These are phyloP conservation scores for Meleagris gallopavo DNA, from an alignment of 2,113 vertebrate genomes.

Conservation along the genomic window DNA sequence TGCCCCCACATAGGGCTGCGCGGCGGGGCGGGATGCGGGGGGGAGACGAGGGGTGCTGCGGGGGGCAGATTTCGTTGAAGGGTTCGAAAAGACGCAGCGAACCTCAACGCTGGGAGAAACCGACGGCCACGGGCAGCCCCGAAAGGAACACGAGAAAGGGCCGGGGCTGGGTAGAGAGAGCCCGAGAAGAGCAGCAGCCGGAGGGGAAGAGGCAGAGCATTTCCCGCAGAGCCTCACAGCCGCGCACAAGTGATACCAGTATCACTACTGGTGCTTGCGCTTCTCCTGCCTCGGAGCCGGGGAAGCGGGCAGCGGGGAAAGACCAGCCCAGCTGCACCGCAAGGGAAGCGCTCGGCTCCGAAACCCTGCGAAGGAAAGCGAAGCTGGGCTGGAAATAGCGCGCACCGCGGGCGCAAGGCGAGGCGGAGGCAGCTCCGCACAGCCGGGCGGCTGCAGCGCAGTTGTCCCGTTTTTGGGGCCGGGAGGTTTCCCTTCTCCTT, in stretches of 20 bases:
- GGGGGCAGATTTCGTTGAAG: conserved; percentile 35
- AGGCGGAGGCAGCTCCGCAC: neutral
- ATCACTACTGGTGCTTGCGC: neutral
- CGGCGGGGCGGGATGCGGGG: accelerated
- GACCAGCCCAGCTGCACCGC: neutral
- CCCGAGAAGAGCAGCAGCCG: too few species aligned
- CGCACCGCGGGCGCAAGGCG: neutral
- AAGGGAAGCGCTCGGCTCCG: neutral
- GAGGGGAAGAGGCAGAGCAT: neutral
- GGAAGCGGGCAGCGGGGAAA: neutral
- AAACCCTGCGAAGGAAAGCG: neutral
- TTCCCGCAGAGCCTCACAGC: neutral
- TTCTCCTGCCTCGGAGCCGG: neutral
- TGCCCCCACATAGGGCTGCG: neutral
- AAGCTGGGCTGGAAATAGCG: neutral
- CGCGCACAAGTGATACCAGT: neutral
- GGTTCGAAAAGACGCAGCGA: neutral
- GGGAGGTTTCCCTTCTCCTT: too few species aligned
- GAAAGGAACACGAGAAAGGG: neutral
- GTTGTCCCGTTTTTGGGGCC: neutral
- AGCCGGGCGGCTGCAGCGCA: neutral
- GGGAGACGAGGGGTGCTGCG: neutral
- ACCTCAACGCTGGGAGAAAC: neutral
- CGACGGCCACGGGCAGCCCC: too few species aligned
- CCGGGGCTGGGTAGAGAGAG: neutral